Evolutionary conservation across 2,113 vertebrate species (phyloP).

Genomic region (Merops nubicus): DNA sequence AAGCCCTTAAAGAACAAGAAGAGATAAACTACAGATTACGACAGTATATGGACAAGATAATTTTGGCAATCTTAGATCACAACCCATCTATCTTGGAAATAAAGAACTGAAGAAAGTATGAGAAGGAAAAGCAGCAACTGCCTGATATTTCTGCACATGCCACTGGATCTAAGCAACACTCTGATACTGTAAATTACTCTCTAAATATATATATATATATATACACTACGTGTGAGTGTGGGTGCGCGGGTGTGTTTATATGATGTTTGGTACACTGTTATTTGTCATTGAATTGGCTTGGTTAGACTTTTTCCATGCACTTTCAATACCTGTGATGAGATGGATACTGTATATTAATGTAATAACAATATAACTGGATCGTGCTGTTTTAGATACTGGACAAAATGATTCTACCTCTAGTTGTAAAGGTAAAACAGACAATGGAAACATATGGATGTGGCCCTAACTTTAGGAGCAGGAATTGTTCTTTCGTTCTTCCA

Average conservation of each 20-base stretch:
- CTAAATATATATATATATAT: slow-evolving; percentile 66
- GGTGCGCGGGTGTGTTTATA: slow-evolving; percentile 62
- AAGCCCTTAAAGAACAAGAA: slow-evolving; percentile 96
- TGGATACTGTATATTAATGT: slow-evolving; percentile 66
- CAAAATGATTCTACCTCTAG: slow-evolving; percentile 81
- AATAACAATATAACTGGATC: slow-evolving; percentile 68
- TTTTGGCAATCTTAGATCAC: slow-evolving; percentile 94
- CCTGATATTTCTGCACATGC: slow-evolving; percentile 29
- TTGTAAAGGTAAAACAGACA: slow-evolving; percentile 58
- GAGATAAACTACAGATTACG: slow-evolving; percentile 94
- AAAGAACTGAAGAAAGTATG: slow-evolving; percentile 82
- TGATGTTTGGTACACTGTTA: slow-evolving; percentile 58
- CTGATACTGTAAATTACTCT: slow-evolving; percentile 71
- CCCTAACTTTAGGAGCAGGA: slow-evolving; percentile 39
- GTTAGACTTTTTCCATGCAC: slow-evolving; percentile 63
- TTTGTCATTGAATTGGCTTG: slow-evolving; percentile 62
- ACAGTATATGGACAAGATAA: slow-evolving; percentile 99
- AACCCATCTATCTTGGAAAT: slow-evolving; percentile 98
- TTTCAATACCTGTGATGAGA: slow-evolving; percentile 58
- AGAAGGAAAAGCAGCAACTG: slow-evolving; percentile 41
- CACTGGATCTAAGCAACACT: slow-evolving; percentile 59
- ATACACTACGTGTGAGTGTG: slow-evolving; percentile 51
- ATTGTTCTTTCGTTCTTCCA: slow-evolving; percentile 50
- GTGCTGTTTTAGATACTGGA: slow-evolving; percentile 70
- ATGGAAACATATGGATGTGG: slow-evolving; percentile 56